phyloP scores from a whole-genome alignment of 2,888 invertebrate species.

The Callyntrura guangdongensis region DNA sequence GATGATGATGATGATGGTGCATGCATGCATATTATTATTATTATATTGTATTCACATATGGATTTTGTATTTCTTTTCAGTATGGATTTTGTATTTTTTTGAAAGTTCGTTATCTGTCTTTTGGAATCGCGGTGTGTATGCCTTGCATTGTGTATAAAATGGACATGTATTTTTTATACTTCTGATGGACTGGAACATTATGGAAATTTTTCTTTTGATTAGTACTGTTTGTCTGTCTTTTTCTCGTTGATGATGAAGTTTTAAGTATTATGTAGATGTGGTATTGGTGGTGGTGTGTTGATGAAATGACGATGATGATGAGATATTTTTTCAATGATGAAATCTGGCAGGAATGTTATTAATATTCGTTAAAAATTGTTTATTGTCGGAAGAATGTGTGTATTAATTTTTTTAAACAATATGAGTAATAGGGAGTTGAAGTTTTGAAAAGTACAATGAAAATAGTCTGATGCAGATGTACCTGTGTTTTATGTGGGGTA shows the following conservation, averaged over 20 bases:
- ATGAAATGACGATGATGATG: constrained; percentile 63
- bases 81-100: constrained; percentile 51
- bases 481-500: not conserved
- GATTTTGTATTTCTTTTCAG: constrained; percentile 53
- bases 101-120: constrained; percentile 67
- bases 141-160: constrained; percentile 18
- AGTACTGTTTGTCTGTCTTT: constrained; percentile 67
- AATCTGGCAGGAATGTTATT: constrained; percentile 70
- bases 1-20: constrained; percentile 45
- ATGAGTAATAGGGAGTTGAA: not conserved
- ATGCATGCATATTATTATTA: constrained; percentile 72
- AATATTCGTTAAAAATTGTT: constrained; percentile 68
- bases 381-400: constrained; percentile 56
- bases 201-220: constrained; percentile 77
- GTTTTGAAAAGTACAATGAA: not conserved
- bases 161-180: constrained; percentile 13
- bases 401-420: constrained; percentile 23
- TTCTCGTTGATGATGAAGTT: constrained; percentile 53
- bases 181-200: constrained; percentile 77
- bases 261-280: constrained; percentile 57
- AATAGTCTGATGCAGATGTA: not conserved
- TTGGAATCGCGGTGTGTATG: constrained; percentile 52
- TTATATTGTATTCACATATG: constrained; percentile 47
- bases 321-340: constrained; percentile 44
- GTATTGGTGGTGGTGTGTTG: constrained; percentile 42